phyloP scores from a whole-genome alignment of 2,797 vertebrate species.

The Myotis findleyi region DNA sequence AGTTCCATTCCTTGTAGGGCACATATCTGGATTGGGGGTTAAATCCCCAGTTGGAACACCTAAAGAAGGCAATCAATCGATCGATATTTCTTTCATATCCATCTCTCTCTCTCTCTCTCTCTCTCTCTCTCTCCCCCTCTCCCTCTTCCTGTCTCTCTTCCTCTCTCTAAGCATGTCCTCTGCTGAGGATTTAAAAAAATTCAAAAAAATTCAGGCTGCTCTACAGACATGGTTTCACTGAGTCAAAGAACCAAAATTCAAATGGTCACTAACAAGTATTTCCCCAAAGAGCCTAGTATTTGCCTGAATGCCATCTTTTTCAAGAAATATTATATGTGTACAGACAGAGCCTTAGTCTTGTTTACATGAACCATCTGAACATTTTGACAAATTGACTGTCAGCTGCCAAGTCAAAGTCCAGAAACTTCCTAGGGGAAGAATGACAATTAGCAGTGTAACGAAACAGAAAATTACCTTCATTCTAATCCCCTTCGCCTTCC shows the following conservation, averaged over 20 bases:
- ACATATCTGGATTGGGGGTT: no score
- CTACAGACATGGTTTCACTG: not conserved
- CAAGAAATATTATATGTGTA: slow-evolving; percentile 1
- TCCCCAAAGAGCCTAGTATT: not conserved
- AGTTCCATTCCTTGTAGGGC: no score
- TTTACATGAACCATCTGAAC: slow-evolving; percentile 34
- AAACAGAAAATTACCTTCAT: not conserved
- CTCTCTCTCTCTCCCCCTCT: no score
- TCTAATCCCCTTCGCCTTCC: not conserved
- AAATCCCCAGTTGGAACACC: no score
- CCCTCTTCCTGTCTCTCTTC: no score
- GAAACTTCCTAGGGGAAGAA: not conserved
- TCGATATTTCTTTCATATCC: no score
- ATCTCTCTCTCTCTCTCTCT: no score
- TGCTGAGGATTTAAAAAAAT: not conserved
- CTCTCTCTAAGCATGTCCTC: no score
- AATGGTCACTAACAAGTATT: not conserved
- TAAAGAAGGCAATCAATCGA: no score
- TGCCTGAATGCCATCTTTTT: not conserved
- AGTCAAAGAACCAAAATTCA: not conserved
- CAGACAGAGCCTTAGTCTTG: slow-evolving; percentile 3
- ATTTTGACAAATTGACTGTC: slow-evolving; percentile 46
- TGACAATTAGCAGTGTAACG: slow-evolving; percentile 17
- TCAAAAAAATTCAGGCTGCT: not conserved
- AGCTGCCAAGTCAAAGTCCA: slow-evolving; percentile 37